Evolutionary conservation across 2,888 invertebrate species (phyloP).

Genomic region (Tiliacea aurago): DNA sequence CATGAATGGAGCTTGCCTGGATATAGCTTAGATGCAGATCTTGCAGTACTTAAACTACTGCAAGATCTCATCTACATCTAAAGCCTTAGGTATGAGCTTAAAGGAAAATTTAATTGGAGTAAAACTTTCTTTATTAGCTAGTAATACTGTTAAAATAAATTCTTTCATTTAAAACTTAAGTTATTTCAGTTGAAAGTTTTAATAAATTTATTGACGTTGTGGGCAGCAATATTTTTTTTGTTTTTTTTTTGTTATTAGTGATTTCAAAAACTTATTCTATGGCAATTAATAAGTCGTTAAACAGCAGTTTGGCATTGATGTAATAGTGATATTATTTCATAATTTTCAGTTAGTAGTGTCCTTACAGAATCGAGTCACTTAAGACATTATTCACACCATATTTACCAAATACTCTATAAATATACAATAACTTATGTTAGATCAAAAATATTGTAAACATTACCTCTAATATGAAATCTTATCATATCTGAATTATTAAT

Average conservation of each 20-base stretch:
- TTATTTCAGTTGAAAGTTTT: not conserved
- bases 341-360: not conserved
- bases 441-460: not conserved
- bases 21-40: slow-evolving; percentile 1
- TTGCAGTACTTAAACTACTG: not conserved
- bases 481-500: not conserved
- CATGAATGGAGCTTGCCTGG: slow-evolving; percentile 6
- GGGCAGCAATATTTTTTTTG: not conserved
- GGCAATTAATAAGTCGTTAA: not conserved
- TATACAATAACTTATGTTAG: not conserved
- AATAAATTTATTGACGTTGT: not conserved
- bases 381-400: not conserved
- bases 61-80: not conserved
- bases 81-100: not conserved
- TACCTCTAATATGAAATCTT: not conserved
- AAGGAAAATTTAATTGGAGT: not conserved
- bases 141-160: not conserved
- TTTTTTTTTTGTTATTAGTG: not conserved
- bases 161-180: too few relatives aligned
- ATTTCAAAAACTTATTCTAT: not conserved
- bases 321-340: not conserved
- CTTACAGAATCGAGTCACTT: not conserved
- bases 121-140: not conserved
- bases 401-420: too few relatives aligned
- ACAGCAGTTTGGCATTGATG: not conserved